Evolutionary conservation across 2,113 vertebrate genomes (phyloP).

Genomic region (Hystrix brachyura): DNA sequence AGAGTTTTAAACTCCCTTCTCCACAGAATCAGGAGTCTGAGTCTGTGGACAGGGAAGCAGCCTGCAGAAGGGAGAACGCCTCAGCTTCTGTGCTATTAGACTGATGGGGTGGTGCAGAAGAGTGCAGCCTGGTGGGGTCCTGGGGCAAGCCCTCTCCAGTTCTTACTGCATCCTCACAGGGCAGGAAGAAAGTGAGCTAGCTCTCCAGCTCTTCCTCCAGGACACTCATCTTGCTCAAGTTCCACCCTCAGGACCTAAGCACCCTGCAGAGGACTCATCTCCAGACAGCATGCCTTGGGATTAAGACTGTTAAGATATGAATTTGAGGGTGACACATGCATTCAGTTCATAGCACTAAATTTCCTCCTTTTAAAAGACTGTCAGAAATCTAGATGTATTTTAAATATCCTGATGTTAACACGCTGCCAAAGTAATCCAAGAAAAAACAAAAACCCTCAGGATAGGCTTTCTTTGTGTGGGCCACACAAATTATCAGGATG

Average conservation of each 20-base stretch:
- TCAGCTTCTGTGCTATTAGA: accelerated
- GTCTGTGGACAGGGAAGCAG: background rate
- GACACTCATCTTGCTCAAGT: background rate
- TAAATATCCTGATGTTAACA: background rate
- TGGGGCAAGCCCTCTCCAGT: background rate
- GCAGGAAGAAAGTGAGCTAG: background rate
- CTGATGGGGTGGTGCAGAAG: accelerated
- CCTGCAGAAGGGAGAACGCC: background rate
- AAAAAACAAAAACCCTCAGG: background rate
- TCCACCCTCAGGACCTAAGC: background rate
- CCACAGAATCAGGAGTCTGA: background rate
- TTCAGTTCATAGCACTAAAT: background rate
- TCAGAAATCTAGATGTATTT: background rate
- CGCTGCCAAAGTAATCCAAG: background rate
- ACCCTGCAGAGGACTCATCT: background rate
- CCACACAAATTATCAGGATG: background rate
- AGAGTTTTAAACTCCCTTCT: background rate
- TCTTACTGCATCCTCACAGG: background rate
- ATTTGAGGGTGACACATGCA: background rate
- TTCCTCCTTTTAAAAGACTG: background rate
- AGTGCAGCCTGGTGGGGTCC: background rate
- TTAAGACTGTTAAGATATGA: background rate
- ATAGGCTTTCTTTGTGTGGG: background rate
- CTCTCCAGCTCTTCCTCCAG: background rate
- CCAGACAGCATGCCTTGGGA: background rate